Percentiles rank a stretch among this genome's conserved stretches.
Conservation (phyloP, 2,113 vertebrate species). For the Hypocryptadius cinnamomeus region DNA sequence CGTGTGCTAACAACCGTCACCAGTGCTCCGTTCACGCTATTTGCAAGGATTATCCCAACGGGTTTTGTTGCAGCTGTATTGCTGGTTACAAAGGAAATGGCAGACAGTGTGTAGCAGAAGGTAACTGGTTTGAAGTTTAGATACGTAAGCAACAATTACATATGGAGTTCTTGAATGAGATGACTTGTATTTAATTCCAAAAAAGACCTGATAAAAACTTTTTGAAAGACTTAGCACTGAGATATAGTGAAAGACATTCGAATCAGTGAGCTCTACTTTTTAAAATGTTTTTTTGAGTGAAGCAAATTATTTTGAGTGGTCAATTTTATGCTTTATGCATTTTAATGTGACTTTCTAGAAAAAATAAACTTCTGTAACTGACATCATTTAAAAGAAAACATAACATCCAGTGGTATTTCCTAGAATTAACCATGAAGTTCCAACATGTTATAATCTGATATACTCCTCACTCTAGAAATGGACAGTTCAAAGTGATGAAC, state of each 20-base stretch:
- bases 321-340: not conserved
- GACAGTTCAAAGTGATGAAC: not conserved
- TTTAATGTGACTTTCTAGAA: not conserved
- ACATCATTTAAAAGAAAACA: not conserved
- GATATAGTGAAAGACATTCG: not conserved
- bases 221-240: not conserved
- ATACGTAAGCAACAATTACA: not conserved
- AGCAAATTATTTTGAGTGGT: not conserved
- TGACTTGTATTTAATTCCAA: not conserved
- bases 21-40: constrained; percentile 86
- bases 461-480: not conserved
- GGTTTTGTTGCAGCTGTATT: constrained; percentile 89
- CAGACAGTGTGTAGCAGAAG: constrained; percentile 88
- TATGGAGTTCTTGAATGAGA: not conserved
- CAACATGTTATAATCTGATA: not conserved
- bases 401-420: not conserved
- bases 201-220: not conserved
- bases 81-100: constrained; percentile 91
- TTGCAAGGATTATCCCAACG: constrained; percentile 82
- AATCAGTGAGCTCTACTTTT: not conserved
- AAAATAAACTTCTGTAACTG: not conserved
- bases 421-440: not conserved
- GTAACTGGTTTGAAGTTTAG: constrained; percentile 56
- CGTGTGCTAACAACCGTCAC: constrained; percentile 79
- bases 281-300: not conserved